Evolutionary conservation across 2,797 vertebrate genomes (phyloP).

Genomic region (Sebastes iracundus): DNA sequence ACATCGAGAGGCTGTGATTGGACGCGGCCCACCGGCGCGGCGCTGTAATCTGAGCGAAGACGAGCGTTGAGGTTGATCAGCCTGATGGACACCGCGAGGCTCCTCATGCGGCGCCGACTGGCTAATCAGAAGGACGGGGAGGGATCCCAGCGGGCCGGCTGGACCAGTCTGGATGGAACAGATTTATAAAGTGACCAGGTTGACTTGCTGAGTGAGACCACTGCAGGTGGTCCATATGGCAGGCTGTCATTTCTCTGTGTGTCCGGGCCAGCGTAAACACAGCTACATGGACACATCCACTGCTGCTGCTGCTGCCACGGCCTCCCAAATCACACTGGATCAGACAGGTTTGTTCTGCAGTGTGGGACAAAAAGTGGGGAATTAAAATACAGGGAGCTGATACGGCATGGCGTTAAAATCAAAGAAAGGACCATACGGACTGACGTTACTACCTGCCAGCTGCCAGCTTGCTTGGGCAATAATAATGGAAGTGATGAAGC

Average conservation of each 20-base stretch:
- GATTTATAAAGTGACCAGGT: constrained; percentile 71
- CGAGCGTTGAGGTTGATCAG: constrained; percentile 45
- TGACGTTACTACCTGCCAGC: not conserved
- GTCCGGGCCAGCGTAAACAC: constrained; percentile 16
- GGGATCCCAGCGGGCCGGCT: constrained; percentile 51
- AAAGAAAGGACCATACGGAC: not conserved
- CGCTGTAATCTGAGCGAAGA: constrained; percentile 28
- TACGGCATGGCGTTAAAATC: not conserved
- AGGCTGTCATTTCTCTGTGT: constrained; percentile 51
- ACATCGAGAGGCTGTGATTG: constrained; percentile 17
- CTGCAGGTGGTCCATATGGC: constrained; percentile 71
- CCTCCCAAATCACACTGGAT: not conserved
- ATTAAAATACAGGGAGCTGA: not conserved
- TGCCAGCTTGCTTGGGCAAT: not conserved
- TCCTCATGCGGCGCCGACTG: constrained; percentile 29
- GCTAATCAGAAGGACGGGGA: constrained; percentile 57
- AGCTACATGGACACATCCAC: not conserved
- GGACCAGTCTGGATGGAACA: constrained; percentile 58
- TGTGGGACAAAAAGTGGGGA: not conserved
- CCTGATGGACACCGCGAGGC: constrained; percentile 32
- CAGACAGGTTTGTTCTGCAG: constrained; percentile 15
- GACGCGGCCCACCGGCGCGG: constrained; percentile 17
- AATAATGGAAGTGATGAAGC: not conserved
- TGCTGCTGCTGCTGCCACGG: not conserved
- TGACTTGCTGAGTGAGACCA: constrained; percentile 55